These are phyloP conservation scores for Sphenodon punctatus DNA, from an alignment of 2,797 vertebrate species.

Conservation along the genomic window DNA sequence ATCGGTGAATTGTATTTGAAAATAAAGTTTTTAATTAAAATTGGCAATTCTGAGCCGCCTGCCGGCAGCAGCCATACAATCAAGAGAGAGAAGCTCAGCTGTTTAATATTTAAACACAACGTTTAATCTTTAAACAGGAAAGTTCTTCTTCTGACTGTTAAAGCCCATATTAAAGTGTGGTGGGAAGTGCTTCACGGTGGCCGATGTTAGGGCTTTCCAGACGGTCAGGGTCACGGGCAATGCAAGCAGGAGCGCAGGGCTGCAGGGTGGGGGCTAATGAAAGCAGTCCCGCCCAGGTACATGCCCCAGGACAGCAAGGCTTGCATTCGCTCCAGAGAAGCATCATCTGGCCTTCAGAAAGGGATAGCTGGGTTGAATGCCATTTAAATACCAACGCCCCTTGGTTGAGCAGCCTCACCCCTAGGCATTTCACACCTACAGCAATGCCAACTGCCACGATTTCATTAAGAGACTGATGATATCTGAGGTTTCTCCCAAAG, in stretches of 20 bases:
- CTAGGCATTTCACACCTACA: neutral
- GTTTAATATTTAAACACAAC: slow-evolving; percentile 75
- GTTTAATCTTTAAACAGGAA: slow-evolving; percentile 77
- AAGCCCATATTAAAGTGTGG: slow-evolving; percentile 64
- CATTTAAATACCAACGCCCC: neutral
- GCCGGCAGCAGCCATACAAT: slow-evolving; percentile 71
- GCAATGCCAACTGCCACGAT: neutral
- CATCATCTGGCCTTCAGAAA: neutral
- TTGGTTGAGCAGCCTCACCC: neutral
- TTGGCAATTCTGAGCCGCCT: slow-evolving; percentile 68
- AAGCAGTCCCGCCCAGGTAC: neutral
- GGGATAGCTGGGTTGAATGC: neutral
- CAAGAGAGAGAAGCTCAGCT: slow-evolving; percentile 67
- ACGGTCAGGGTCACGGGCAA: neutral
- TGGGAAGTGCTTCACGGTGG: neutral
- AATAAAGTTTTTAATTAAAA: slow-evolving; percentile 74
- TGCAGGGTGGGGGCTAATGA: slow-evolving; percentile 14
- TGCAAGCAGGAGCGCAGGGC: slow-evolving; percentile 14
- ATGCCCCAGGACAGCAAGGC: neutral
- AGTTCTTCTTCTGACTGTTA: slow-evolving; percentile 75
- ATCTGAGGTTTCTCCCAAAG: neutral
- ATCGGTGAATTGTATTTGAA: slow-evolving; percentile 31
- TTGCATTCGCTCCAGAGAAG: neutral
- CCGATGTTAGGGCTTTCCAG: neutral
- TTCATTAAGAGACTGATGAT: neutral